Conservation (phyloP, 2,113 vertebrate species). For the Carassius auratus region DNA sequence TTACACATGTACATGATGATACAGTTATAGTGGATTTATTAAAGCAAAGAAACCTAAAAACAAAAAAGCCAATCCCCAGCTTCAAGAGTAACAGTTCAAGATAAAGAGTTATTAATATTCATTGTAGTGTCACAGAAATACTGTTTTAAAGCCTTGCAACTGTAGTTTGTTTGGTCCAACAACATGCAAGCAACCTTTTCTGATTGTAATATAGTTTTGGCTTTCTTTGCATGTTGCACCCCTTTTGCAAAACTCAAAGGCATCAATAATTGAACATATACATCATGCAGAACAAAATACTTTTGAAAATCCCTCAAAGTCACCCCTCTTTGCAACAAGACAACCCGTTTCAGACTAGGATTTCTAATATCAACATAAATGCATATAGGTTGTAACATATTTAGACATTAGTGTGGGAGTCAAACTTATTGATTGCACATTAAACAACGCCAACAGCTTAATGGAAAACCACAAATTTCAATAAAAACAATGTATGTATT, state of each 20-base stretch:
- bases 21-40: conserved; percentile 10
- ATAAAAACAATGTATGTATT: conserved; percentile 7
- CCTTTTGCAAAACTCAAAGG: neutral
- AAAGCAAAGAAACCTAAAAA: conserved; percentile 12
- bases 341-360: conserved; percentile 14
- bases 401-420: conserved; percentile 3
- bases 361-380: conserved; percentile 23
- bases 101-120: conserved; percentile 2
- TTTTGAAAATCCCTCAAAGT: neutral
- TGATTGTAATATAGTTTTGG: neutral
- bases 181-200: conserved; percentile 20
- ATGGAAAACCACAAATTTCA: conserved; percentile 26
- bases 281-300: conserved; percentile 23
- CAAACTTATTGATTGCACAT: conserved; percentile 3
- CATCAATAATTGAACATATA: neutral
- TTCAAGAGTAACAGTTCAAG: neutral
- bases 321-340: neutral
- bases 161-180: neutral
- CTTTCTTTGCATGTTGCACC: conserved; percentile 6
- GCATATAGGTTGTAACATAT: neutral
- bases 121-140: conserved; percentile 11
- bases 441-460: neutral
- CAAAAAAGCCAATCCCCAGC: neutral
- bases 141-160: conserved; percentile 33
- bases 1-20: conserved; percentile 39